Evolutionary conservation across 2,797 vertebrate species (phyloP).

Genomic region (Helarctos malayanus): DNA sequence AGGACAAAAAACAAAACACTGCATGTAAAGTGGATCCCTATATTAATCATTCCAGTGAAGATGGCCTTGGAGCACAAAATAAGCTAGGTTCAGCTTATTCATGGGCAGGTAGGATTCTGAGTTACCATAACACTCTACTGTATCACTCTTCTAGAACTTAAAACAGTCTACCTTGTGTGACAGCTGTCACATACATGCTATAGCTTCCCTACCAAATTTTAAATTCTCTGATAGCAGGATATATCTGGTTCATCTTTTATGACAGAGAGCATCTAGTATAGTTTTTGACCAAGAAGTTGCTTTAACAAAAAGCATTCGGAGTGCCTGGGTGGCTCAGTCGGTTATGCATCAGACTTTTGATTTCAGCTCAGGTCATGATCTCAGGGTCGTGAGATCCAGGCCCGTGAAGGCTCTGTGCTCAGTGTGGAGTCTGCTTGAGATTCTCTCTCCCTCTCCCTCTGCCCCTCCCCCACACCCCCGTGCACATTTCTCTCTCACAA

Average conservation of each 20-base stretch:
- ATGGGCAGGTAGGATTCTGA: background rate
- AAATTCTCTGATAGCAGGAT: background rate
- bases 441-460: background rate
- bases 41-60: background rate
- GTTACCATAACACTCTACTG: background rate
- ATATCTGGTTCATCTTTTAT: slow-evolving; percentile 31
- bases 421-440: background rate
- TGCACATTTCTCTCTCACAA: background rate
- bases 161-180: background rate
- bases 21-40: background rate
- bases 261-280: background rate
- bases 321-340: background rate
- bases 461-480: background rate
- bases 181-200: background rate
- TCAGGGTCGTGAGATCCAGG: background rate
- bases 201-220: background rate
- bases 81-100: background rate
- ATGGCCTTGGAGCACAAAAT: slow-evolving; percentile 17
- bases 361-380: background rate
- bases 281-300: background rate
- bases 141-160: background rate
- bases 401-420: background rate
- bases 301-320: background rate
- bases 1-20: slow-evolving; percentile 35
- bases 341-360: background rate